Evolutionary conservation across 1,140 invertebrate species (phyloP), one percentile per base, ranked within the genome.

Genomic region (Trigoniulus corallinus): DNA sequence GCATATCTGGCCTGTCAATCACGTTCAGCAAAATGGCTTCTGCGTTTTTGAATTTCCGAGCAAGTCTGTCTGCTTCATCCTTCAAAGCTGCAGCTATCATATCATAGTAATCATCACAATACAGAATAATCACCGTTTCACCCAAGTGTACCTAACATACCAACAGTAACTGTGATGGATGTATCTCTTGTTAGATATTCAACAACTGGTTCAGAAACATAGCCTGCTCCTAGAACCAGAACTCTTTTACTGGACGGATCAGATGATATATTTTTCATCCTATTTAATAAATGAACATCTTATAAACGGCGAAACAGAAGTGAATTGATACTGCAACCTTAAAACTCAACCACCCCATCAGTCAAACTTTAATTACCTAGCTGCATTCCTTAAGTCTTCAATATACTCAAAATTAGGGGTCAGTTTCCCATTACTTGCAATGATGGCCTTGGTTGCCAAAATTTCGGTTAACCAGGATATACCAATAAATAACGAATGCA

Each of bases 351-450:
- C n/a, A n/a, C n/a, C n/a, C n/a, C n/a, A n/a, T n/a, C n/a, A n/a
- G n/a, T n/a, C n/a, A n/a, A n/a, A n/a, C n/a, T n/a, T n/a, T n/a
- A n/a, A n/a, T 34, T 44, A 44, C 42, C 4, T 20, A 24, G 18
- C 65, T 63, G 69, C 60, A 49, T 67, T 73, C 54, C 94, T 74
- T 2, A 99, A 67, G 45, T 95, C 88, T 57, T 81, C 74, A 59
- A 99, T 99, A 59, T 98, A 99, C 67, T 95, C 80, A 68, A 83
- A 98, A 60, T 85, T 83, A 1, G 88, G 78, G 0, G 94, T 97
- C 52, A 99, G 66, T 59, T 76, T 71, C 44, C 93, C 93, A 63
- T 98, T 96, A 55, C 88, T 94, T 0, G 92, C 85, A 56, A 99
- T 98, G 49, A 98, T 89, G 7, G 93, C 87, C 81, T 86, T 62